phyloP scores from a whole-genome alignment of 2,797 vertebrate species.

The Crypturellus tataupa region DNA sequence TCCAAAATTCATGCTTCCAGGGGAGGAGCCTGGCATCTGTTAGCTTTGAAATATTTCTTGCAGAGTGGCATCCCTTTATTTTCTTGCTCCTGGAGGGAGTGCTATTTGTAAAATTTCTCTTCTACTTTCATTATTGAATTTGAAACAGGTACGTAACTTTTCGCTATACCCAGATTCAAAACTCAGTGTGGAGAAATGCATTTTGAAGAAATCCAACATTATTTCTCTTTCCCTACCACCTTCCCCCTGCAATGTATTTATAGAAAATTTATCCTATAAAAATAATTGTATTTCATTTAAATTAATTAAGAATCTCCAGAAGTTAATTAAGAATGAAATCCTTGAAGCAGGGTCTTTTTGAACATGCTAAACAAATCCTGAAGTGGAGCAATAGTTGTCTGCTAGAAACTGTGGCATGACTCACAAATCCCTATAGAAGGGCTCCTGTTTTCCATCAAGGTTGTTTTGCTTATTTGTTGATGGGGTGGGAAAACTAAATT shows the following conservation, averaged over 20 bases:
- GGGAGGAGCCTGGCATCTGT: background rate
- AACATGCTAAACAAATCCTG: background rate
- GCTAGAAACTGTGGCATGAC: background rate
- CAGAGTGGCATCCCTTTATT: background rate
- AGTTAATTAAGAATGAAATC: background rate
- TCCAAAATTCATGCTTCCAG: background rate
- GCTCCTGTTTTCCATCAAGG: conserved; percentile 2
- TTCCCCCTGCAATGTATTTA: background rate
- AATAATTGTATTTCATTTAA: background rate
- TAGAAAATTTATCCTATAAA: background rate
- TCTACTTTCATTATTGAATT: background rate
- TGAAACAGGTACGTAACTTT: background rate
- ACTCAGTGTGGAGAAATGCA: background rate
- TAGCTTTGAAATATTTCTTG: background rate
- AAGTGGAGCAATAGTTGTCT: background rate
- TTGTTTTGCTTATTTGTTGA: conserved; percentile 23
- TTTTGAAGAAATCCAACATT: background rate
- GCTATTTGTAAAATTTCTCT: background rate
- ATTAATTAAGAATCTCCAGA: background rate
- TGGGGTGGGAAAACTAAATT: conserved; percentile 36
- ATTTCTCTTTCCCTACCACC: background rate
- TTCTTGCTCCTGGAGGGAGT: conserved; percentile 11
- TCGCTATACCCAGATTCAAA: background rate
- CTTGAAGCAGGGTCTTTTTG: background rate
- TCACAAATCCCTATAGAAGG: background rate